Evolutionary conservation across 2,113 vertebrate species (phyloP).

Genomic region (Morphnarchus princeps): DNA sequence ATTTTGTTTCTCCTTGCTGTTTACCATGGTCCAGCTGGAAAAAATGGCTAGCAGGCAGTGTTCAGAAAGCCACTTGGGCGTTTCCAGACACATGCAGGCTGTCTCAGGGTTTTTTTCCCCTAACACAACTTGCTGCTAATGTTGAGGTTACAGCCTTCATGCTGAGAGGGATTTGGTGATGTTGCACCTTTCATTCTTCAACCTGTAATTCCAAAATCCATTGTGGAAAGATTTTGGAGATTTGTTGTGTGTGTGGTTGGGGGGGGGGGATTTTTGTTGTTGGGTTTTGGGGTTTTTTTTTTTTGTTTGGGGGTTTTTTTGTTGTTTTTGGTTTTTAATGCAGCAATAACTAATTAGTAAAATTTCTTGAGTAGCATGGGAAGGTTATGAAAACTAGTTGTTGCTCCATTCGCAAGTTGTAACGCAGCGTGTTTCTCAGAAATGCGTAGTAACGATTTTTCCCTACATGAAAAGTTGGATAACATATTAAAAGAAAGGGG

Average conservation of each 20-base stretch:
- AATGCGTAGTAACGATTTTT: neutral
- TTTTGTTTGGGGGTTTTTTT: too few species aligned
- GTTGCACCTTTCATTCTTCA: neutral
- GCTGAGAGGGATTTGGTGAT: neutral
- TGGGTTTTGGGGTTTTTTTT: too few species aligned
- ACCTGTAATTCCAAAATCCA: neutral
- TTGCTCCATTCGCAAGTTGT: neutral
- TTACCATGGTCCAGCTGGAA: neutral
- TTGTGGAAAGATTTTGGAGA: neutral
- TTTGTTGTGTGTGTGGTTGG: too few species aligned
- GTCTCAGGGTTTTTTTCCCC: neutral
- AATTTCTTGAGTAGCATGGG: neutral
- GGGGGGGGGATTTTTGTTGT: too few species aligned
- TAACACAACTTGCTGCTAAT: conserved; percentile 72
- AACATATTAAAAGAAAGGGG: neutral
- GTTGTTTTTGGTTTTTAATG: neutral
- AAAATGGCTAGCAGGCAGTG: neutral
- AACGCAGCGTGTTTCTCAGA: neutral
- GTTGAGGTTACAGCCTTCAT: conserved; percentile 78
- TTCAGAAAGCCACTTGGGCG: neutral
- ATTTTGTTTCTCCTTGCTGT: neutral
- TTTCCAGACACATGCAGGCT: neutral
- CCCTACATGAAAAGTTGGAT: neutral
- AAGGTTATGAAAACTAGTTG: neutral
- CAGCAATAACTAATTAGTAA: neutral